phyloP scores from a whole-genome alignment of 2,113 vertebrate genomes.

The Ochotona princeps region DNA sequence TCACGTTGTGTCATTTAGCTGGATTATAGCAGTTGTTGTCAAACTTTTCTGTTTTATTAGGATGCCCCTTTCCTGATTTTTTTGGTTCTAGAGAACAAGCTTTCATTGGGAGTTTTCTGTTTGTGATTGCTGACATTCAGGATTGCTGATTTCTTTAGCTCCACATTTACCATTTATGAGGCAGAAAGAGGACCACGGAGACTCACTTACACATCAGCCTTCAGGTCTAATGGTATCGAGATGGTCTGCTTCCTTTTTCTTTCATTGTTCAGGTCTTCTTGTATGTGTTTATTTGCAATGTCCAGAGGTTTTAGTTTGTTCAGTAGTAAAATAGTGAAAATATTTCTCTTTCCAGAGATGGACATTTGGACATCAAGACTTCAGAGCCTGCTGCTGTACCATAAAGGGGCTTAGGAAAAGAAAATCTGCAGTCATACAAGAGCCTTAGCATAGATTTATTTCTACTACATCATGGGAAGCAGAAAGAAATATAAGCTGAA shows the following conservation, averaged over 20 bases:
- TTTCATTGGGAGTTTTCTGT: background rate
- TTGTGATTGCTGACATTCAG: background rate
- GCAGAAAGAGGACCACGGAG: constrained; percentile 2
- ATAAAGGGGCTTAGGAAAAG: constrained; percentile 65
- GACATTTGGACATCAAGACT: background rate
- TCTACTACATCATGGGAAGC: constrained; percentile 20
- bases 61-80: background rate
- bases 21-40: background rate
- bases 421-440: constrained; percentile 29
- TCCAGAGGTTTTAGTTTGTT: constrained; percentile 15
- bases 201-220: background rate
- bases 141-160: constrained; percentile 30
- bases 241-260: background rate
- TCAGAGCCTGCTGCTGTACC: constrained; percentile 59
- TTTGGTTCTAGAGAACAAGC: background rate
- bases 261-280: background rate
- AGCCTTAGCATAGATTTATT: background rate
- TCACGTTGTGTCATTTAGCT: constrained; percentile 4
- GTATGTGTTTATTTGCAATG: background rate
- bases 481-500: background rate
- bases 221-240: constrained; percentile 1
- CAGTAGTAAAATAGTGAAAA: background rate
- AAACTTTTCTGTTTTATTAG: background rate
- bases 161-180: background rate
- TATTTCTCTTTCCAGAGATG: background rate